A percentile compares a stretch with the other conserved stretches of the same genome.
These are phyloP conservation scores for Neodiprion lecontei DNA, from an alignment of 1,140 invertebrate genomes.

Conservation along the genomic window DNA sequence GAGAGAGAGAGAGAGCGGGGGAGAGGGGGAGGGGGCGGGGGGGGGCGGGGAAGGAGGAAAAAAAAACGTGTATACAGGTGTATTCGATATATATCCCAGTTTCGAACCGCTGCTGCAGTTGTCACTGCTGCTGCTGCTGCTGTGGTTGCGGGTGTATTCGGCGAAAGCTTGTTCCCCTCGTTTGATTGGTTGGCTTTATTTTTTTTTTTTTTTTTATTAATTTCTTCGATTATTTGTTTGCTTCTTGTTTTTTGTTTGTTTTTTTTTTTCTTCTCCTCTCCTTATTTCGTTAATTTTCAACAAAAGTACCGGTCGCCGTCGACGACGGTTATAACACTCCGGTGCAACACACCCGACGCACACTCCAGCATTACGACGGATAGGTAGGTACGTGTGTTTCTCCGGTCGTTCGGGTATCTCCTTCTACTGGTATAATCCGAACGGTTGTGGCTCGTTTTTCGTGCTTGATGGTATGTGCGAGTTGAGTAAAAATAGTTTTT, in stretches of 20 bases:
- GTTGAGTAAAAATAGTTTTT: constrained; percentile 35
- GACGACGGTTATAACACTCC: constrained; percentile 5
- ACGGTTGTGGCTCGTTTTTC: constrained; percentile 12
- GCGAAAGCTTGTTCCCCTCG: not conserved
- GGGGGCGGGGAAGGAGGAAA: not conserved
- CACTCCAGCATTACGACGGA: not conserved
- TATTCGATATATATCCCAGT: not conserved
- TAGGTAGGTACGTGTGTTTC: not conserved
- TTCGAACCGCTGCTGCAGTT: constrained; percentile 28
- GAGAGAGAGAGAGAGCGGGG: not conserved
- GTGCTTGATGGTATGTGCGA: constrained; percentile 28
- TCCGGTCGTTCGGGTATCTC: no score
- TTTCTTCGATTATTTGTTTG: constrained; percentile 10
- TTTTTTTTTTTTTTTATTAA: not conserved
- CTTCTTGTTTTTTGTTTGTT: constrained; percentile 18
- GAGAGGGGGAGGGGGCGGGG: not conserved
- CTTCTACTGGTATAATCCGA: not conserved
- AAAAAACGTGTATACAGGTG: not conserved
- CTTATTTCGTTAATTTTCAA: no score
- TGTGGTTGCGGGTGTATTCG: not conserved
- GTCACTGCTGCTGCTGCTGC: constrained; percentile 22
- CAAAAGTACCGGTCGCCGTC: not conserved
- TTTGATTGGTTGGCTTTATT: constrained; percentile 9
- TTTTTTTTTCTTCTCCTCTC: constrained; percentile 9
- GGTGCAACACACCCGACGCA: constrained; percentile 3